Base-by-base conservation (phyloP, 2,888 invertebrate species). In the Galeruca laticollis region DNA sequence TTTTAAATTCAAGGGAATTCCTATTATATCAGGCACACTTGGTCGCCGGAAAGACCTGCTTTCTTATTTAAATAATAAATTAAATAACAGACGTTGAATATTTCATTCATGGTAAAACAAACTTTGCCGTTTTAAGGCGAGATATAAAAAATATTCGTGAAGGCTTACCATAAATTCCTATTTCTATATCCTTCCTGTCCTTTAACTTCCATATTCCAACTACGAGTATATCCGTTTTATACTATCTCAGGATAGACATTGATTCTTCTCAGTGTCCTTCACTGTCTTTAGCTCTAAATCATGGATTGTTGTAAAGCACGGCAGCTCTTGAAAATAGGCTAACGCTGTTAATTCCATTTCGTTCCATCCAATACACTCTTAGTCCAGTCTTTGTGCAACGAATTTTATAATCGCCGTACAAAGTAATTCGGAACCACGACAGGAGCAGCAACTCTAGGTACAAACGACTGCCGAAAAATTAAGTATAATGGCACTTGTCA, bases 321-420 rank as follows among this genome's bases (percentile, higher is more conserved):
- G 56, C 8, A 56, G n/a, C 4, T 56, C 33, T 56, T 56, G n/a
- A 35, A 35, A 57, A 57, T 18, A 57, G 35, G 26, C 54, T 54
- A 31, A 26, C n/a, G 26, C 11, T 21, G 8, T 26, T 54, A 33
- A 15, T 9, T 20, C 33, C 18, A 35, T 35, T 33, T 56, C 2
- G 2, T 15, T 31, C 20, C 33, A 33, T 33, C 9, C 15, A 2
- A 15, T 33, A 31, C 13, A 15, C 9, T 56, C n/a, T n/a, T 35
- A 33, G 56, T n/a, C n/a, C 56, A 10, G 56, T 56, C 15, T 37
- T 2, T 37, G 13, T n/a, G n/a, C n/a, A n/a, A n/a, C n/a, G 26
- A 26, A 5, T 26, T 26, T 26, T 26, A 26, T 26, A 6, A 26
- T 26, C 3, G 6, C 1, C 6, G 26, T 26, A n/a, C n/a, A n/a